Evolutionary conservation across 2,888 invertebrate genomes (phyloP), one percentile per base, ranked within the genome.

Genomic region (Ophioninae sp.): DNA sequence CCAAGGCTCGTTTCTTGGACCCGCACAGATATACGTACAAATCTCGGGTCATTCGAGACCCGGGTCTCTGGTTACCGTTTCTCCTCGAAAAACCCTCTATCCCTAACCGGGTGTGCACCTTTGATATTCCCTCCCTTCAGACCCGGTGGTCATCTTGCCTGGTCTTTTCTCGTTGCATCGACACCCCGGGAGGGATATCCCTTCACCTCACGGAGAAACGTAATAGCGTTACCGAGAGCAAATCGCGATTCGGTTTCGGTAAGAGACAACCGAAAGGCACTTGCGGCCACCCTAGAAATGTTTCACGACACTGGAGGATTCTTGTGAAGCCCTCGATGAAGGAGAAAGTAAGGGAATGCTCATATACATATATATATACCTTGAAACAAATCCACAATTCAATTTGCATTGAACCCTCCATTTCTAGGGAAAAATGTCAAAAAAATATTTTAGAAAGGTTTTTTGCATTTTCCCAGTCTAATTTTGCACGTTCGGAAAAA

Each of bases 41-140:
- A 72, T 79, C 72, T 77, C 87, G 88, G 91, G 92, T 92, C 92
- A 92, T 90, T 90, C 88, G 92, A 92, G 90, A 91, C 87, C 87
- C 87, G 91, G 89, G 74, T 81, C 77, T 93, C 92, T 90, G 90
- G 91, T 93, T 92, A 92, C 92, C 85, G 76, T 85, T 85, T 87
- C 86, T 87, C 86, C 84, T 83, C 86, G 87, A 85, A 58, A 30
- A 85, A 79, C 77, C 79, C 83, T 83, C 77, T 80, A 56, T 67
- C 75, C 69, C 67, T 74, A 63, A 68, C 71, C 78, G 74, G 64
- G 74, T 82, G 41, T 69, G 63, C 63, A 44, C 82, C 78, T 71
- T 69, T 75, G 74, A 75, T 81, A 78, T 63, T 61, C 22, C 58
- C 59, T 9, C 22, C 64, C 37, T 44, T 65, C 44, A 20, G 56